Evolutionary conservation across 1,140 invertebrate genomes (phyloP), one percentile per base, ranked within the genome.

Genomic region (Acromyrmex echinatior): DNA sequence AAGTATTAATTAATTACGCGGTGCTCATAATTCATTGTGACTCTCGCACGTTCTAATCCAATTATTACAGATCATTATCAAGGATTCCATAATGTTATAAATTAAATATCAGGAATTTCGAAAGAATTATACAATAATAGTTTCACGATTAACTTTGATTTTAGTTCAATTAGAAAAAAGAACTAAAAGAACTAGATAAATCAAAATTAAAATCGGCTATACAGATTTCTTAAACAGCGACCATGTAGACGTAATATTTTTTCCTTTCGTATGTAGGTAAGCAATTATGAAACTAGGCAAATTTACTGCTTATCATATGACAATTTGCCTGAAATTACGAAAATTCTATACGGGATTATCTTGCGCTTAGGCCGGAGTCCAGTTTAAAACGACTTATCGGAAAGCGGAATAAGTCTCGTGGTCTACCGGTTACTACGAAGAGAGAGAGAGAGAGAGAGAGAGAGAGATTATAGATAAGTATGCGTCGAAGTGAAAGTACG

Each of bases 381-480:
- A 81, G 78, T 81, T 81, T 71, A 25, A 71, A 45, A 35, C 63
- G 51, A 81, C 65, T 81, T 81, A 71, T 71, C 65, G 65, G 25
- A 25, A 25, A 25, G 25, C 51, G 78, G 51, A 71, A 56, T 81
- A 71, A 71, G 31, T 70, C 31, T 16, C 35, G 79, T 21, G 35
- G 35, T 35, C 56, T 35, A 45, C 31, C 63, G 31, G 31, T 21
- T 51, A 58, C 76, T 14, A n/a, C 39, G 31, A 31, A 5, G 35
- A 9, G 35, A 39, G 7, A 35, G 35, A 35, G 35, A 39, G 35
- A 39, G 35, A n/a, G 12, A 28, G 35, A 28, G 21, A 49, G 66
- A 71, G 79, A 49, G 66, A 71, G 79, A 71, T 81, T 81, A 81
- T 60, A 81, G 79, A 81, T 81, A 81, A 81, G 78, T 86, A 78